Evolutionary conservation across 2,888 invertebrate genomes (phyloP), one percentile per base, ranked within the genome.

Genomic region (Notodonta dromedarius): DNA sequence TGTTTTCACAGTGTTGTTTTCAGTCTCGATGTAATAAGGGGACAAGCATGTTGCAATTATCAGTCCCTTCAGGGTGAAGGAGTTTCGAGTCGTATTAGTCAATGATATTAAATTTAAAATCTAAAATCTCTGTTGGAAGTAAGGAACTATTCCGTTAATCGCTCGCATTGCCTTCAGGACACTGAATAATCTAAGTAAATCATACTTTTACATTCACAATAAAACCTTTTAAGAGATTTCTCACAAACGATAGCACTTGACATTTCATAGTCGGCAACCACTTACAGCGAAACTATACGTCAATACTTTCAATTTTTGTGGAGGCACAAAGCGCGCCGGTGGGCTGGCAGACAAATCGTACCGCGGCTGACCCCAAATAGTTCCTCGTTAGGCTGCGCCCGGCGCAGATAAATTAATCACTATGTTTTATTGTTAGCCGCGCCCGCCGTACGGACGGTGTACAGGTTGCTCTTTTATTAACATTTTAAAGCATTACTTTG

Each of bases 381-480:
- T 83, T 78, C 79, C 90, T 91, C 90, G 91, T 91, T 91, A 91
- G 86, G 71, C 69, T 77, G 83, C 78, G 80, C 83, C 83, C 74
- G 76, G 84, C 83, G 83, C 77, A 81, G 85, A 79, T 83, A 83
- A 89, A 91, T 92, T 91, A 91, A 92, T 91, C 91, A 91, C 86
- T 77, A 71, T 78, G 85, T 87, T 91, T 92, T 90, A 91, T 91
- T 91, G 90, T 91, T 85, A 74, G 84, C 83, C 84, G 86, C 83
- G 77, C 75, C 75, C 76, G 74, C 57, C 66, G 42, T 53, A 51
- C 24, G 24, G 14, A 9, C 24, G 13, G 16, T 24, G 74, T 83
- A 85, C 83, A 87, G 87, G 83, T 56, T 86, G 89, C 67, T 82
- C 56, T 53, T 62, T 48, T 46, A 48, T 42, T 57, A 8, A 46